phyloP scores from a whole-genome alignment of 35 echinoderm and acorn worm genomes.

The Ophioderma brevispina region DNA sequence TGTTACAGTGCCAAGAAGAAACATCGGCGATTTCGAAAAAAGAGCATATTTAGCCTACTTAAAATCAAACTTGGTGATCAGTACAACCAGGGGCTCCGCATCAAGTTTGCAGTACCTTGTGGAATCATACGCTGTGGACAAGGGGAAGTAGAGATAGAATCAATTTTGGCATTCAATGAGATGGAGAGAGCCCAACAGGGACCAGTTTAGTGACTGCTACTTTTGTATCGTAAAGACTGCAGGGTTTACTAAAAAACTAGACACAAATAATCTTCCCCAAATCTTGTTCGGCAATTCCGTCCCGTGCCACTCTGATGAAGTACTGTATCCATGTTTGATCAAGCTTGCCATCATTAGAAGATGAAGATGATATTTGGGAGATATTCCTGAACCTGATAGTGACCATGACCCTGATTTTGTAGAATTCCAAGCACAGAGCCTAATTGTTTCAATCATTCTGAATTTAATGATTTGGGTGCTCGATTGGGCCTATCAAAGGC shows the following conservation, averaged over 20 bases:
- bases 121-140: too few species aligned
- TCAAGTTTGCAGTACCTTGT: too few species aligned
- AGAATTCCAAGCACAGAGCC: conserved; percentile 1
- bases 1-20: too few species aligned
- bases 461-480: neutral
- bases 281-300: neutral
- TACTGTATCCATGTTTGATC: neutral
- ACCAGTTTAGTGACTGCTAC: neutral
- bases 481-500: neutral
- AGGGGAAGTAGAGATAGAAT: neutral
- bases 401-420: neutral
- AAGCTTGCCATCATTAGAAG: neutral
- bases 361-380: neutral
- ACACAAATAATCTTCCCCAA: neutral
- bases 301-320: neutral
- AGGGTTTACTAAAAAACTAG: neutral
- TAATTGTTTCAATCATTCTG: neutral
- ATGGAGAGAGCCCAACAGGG: neutral
- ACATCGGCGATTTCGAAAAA: too few species aligned
- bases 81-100: too few species aligned
- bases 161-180: neutral
- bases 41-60: too few species aligned
- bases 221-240: neutral
- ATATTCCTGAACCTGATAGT: neutral
- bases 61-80: too few species aligned